Percentiles rank a stretch among this genome's conserved stretches.
phyloP scores from a whole-genome alignment of 2,888 invertebrate species.

The Pomacea canaliculata region DNA sequence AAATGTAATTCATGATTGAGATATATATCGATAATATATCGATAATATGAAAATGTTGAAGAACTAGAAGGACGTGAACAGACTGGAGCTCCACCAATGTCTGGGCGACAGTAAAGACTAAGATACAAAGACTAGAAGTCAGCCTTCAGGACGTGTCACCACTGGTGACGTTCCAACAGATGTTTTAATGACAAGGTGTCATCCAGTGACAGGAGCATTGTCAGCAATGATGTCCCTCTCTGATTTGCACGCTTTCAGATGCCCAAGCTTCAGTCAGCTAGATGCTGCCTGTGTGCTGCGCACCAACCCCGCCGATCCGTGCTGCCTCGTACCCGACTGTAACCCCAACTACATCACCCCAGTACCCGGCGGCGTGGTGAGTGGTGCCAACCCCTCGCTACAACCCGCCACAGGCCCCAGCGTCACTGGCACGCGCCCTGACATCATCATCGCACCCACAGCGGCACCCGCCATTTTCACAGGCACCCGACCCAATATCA shows the following conservation, averaged over 20 bases:
- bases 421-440: conserved; percentile 35
- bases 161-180: too few species aligned
- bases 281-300: conserved; percentile 21
- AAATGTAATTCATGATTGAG: too few species aligned
- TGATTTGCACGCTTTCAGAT: neutral
- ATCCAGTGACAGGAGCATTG: too few species aligned
- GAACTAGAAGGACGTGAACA: too few species aligned
- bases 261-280: conserved; percentile 24
- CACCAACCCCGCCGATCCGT: conserved; percentile 30
- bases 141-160: too few species aligned
- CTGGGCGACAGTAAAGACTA: too few species aligned
- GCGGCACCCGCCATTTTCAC: conserved; percentile 44
- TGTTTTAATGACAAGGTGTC: too few species aligned
- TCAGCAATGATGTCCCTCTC: too few species aligned
- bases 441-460: conserved; percentile 40
- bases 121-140: too few species aligned
- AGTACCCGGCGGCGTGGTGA: neutral
- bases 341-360: conserved; percentile 39
- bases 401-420: conserved; percentile 28
- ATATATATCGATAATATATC: too few species aligned
- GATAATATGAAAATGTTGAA: too few species aligned
- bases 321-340: conserved; percentile 33
- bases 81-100: too few species aligned
- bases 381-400: neutral
- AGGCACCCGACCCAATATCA: conserved; percentile 29